Base-by-base conservation (phyloP, 1,140 invertebrate species). In the Drosophila sucinea region DNA sequence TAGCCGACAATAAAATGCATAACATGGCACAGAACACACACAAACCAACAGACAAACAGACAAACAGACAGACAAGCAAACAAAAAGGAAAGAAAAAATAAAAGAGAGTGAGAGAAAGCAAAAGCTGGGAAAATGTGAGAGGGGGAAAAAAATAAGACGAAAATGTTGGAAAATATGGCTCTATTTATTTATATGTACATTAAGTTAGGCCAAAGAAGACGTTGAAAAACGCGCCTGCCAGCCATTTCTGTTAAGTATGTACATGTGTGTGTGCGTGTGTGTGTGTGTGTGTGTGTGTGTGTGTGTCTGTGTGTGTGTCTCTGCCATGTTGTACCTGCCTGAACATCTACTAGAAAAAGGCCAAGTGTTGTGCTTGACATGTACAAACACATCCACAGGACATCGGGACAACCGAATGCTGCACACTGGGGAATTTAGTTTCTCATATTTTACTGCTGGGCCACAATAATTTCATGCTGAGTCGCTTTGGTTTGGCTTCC, bases 1-100 rank as follows among this genome's bases (percentile, higher is more conserved):
- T 87, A 89, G 84, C 84, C 84, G 84, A 83, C 84, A 89, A 89
- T 89, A 89, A 89, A 89, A 89, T 89, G 84, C 84, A 89, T 90
- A 89, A 81, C 80, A 89, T 76, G 77, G 61, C 70, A 54, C 51
- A 73, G 64, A 60, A 68, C 54, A 66, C 69, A 47, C 23, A 41
- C n/a, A 41, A 23, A 77, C 67, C 65, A 41, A 65, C 66, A 76
- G 58, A 74, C 74, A 77, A 44, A 35, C 25, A 8, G 23, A 27
- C 4, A 23, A 41, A 58, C 17, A 32, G 55, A 63, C 44, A 56
- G 35, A 29, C 57, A 69, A 57, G 47, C 33, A 7, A 35, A 35
- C 33, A 38, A 29, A 40, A 57, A 40, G 25, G 35, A 70, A 58
- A 55, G 54, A 47, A 35, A 41, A 73, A 76, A 60, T 55, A 64